Percentiles rank a stretch among this genome's conserved stretches.
Evolutionary conservation across 2,888 invertebrate species (phyloP).

Genomic region (Gryllus longicercus): DNA sequence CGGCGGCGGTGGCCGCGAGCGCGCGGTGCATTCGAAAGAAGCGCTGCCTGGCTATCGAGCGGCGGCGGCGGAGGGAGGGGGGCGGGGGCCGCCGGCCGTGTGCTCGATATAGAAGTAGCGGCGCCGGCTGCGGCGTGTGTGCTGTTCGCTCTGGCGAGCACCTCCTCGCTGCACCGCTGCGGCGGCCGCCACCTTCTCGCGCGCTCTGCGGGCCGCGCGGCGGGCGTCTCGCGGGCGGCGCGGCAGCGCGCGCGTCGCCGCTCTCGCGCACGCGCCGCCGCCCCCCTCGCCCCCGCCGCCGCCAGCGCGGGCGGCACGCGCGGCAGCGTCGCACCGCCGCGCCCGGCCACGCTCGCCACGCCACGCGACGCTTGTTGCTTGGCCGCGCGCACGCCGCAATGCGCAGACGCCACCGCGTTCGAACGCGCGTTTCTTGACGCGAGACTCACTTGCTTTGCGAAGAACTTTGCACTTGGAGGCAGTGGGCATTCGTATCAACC

Average conservation of each 20-base stretch:
- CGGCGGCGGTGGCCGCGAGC: neutral
- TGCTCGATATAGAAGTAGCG: neutral
- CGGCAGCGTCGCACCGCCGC: no score
- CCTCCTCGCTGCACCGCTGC: no score
- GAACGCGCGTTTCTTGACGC: no score
- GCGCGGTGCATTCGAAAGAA: neutral
- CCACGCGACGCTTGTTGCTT: no score
- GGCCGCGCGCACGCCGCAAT: no score
- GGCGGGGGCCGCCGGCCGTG: neutral
- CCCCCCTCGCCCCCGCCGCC: neutral
- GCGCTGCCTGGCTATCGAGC: neutral
- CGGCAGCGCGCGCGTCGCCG: neutral
- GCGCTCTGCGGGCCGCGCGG: neutral
- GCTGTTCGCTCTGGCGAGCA: no score
- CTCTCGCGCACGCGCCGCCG: neutral
- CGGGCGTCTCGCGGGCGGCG: conserved; percentile 8
- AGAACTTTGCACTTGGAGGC: no score
- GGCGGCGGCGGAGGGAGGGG: neutral
- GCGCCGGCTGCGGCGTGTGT: neutral
- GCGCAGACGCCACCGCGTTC: no score
- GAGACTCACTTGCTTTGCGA: rapidly evolving
- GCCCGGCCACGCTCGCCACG: no score
- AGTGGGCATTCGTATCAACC: no score
- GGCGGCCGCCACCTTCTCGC: neutral
- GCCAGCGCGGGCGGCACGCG: neutral